Base-by-base conservation (phyloP, 2,113 vertebrate genomes). In the Agapornis roseicollis region DNA sequence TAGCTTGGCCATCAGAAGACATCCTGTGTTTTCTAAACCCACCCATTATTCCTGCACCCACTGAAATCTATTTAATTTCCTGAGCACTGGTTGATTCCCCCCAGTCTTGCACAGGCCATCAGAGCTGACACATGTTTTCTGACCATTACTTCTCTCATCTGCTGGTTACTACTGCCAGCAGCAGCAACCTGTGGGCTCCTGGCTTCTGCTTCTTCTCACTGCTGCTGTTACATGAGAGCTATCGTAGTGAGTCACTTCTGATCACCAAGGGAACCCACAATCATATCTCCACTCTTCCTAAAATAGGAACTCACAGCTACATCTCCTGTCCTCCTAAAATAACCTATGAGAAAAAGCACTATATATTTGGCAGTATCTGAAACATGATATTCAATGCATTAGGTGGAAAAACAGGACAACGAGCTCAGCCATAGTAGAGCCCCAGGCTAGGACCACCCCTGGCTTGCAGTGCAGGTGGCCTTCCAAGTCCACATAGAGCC, bases 231-330 rank as follows among this genome's bases (percentile, higher is more conserved):
- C 70, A 81, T 1, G 17, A 61, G 66, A 90, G 78, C 55, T 44
- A 7, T 49, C 3, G 0, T 49, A 86, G 69, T 84, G 88, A 91
- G 69, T 90, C 35, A 94, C 55, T 88, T 79, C 68, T 73, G 33
- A 55, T 93, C 89, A 90, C 93, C 85, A 96, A 93, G 95, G 95
- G 82, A 96, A 86, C 88, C 55, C 65, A 28, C 39, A 84, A 28
- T 60, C 65, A 50, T 23, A 92, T 25, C 91, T 81, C 55, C 1
- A 2, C 1, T 15, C 63, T 49, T 91, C 56, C 72, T 47, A 89
- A 96, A 97, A 94, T 71, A 92, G 83, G 80, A 94, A 39, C 55
- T 83, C 52, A 10, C 42, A 88, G 85, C 90, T 92, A 84, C 64
- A 74, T 77, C n/a, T 92, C 63, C 63, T 73, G 39, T 85, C 55